Base-by-base conservation (phyloP, 2,888 invertebrate genomes). In the Dusona sp. region DNA sequence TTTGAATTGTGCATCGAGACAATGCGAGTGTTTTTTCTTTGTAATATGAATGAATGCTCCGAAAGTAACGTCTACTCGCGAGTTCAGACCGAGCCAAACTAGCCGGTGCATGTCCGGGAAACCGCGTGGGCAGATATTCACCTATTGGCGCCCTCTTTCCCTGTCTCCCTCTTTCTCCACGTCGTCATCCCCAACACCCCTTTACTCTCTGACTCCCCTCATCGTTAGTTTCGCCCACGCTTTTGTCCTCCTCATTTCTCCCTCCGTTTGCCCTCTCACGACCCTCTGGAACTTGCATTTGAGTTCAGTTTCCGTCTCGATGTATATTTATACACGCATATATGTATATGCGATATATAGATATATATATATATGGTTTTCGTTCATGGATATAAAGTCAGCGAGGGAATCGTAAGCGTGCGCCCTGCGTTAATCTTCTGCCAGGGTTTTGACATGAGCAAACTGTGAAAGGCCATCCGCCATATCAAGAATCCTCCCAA, bases 61-160 rank as follows among this genome's bases (percentile, higher is more conserved):
- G 80, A 73, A 81, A 61, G 73, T 75, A 67, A 88, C 90, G 89
- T 90, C 90, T 87, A 83, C 54, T 77, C 91, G 75, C 89, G 88
- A 87, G 89, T 91, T 89, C 84, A 85, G 89, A 61, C 88, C 81
- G 84, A 85, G 87, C 80, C 80, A 89, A 90, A 92, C 92, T 92
- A 92, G 85, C 87, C 90, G 87, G 88, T 89, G 89, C 87, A 90
- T 84, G 88, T 88, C 90, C 89, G 89, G 91, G 90, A 90, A 78
- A 89, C 90, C 90, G 92, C 92, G 92, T 92, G 92, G 92, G 92
- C 79, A 89, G 92, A 89, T 89, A 80, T 88, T 91, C 89, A 67
- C 90, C 89, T 89, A 80, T 90, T 90, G 89, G 89, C 88, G 86
- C 88, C 86, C 87, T 83, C 79, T 86, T 64, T 78, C 87, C 57